These are phyloP conservation scores for Macrobrachium rosenbergii DNA, from an alignment of 1,140 invertebrate species.

Conservation along the genomic window DNA sequence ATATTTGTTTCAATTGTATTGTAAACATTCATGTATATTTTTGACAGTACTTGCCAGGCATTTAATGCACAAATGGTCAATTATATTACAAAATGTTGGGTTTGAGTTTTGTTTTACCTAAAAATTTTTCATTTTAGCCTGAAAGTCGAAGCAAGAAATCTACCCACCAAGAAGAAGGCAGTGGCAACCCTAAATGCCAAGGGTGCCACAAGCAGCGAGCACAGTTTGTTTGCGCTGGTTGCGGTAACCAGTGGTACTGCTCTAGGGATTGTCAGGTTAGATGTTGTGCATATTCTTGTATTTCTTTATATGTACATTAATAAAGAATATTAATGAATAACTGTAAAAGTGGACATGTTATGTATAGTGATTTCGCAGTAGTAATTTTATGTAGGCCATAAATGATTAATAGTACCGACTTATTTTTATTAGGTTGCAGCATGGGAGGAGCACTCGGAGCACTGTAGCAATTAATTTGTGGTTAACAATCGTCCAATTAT, in stretches of 20 bases:
- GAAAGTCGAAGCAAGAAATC: conserved; percentile 65
- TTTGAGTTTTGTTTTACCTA: neutral
- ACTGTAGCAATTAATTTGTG: conserved; percentile 78
- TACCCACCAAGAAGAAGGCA: conserved; percentile 71
- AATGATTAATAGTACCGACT: neutral
- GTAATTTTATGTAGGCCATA: too few relatives aligned
- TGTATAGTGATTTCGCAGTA: neutral
- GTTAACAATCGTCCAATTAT: neutral
- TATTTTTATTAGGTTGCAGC: conserved; percentile 78
- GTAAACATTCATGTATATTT: too few relatives aligned
- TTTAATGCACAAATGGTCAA: too few relatives aligned
- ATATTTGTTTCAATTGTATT: too few relatives aligned
- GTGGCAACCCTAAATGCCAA: conserved; percentile 76
- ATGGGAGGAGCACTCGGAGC: conserved; percentile 88
- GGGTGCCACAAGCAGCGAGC: conserved; percentile 83
- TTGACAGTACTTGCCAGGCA: too few relatives aligned
- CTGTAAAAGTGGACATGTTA: neutral
- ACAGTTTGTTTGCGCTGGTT: conserved; percentile 88
- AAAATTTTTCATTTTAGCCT: conserved; percentile 29
- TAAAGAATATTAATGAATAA: neutral
- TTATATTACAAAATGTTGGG: too few relatives aligned
- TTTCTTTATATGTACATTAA: neutral
- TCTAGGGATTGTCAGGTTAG: conserved; percentile 87
- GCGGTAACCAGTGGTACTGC: conserved; percentile 92
- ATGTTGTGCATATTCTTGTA: neutral